phyloP scores from a whole-genome alignment of 1,140 invertebrate genomes.

The Maconellicoccus hirsutus region DNA sequence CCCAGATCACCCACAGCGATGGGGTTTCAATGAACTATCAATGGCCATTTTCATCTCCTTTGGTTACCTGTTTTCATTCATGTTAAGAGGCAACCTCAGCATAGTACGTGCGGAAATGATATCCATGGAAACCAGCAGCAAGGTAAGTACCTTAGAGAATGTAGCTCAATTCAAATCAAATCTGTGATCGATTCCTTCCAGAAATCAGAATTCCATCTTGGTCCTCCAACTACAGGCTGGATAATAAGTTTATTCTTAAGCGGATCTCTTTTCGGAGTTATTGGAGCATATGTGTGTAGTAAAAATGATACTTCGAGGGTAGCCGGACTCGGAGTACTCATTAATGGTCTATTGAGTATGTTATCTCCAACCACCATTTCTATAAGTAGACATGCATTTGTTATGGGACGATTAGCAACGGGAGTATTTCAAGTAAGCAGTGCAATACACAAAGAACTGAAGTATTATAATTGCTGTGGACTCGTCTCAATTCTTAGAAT shows the following conservation, averaged over 20 bases:
- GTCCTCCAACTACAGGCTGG: conserved; percentile 60
- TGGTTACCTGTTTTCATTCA: too few relatives aligned
- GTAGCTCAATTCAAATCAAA: too few relatives aligned
- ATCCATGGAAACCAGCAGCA: background rate
- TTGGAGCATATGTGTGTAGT: conserved; percentile 60
- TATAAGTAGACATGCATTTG: conserved; percentile 53
- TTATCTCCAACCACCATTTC: conserved; percentile 66
- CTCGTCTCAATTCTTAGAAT: too few relatives aligned
- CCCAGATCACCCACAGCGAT: too few relatives aligned
- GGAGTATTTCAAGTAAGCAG: conserved; percentile 70
- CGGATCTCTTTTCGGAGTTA: conserved; percentile 57
- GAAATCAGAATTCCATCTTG: conserved; percentile 44
- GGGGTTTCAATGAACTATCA: too few relatives aligned
- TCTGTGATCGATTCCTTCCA: too few relatives aligned
- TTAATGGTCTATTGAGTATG: conserved; percentile 67
- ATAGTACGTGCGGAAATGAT: background rate
- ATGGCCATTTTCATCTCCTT: too few relatives aligned
- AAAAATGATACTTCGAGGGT: conserved; percentile 56
- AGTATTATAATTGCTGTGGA: too few relatives aligned
- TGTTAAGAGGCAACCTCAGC: too few relatives aligned
- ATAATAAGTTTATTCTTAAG: conserved; percentile 81
- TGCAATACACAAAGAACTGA: too few relatives aligned
- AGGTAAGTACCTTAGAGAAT: too few relatives aligned
- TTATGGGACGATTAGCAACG: conserved; percentile 68
- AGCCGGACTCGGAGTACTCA: conserved; percentile 66